phyloP scores from a whole-genome alignment of 1,140 invertebrate genomes.

The Venturia canescens region DNA sequence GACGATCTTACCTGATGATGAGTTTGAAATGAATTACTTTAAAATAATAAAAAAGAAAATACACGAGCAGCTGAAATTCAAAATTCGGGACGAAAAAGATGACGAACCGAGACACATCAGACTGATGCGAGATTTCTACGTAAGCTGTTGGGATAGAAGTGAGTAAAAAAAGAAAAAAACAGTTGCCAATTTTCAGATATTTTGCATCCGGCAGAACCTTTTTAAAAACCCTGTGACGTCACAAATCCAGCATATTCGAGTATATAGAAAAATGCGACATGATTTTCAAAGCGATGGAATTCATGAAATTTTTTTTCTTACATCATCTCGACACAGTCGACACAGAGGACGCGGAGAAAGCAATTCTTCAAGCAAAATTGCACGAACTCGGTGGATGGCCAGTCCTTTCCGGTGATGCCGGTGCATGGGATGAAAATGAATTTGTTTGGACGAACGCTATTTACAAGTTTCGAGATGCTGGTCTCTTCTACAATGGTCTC shows the following conservation, averaged over 20 bases:
- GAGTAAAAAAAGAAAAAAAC: no score
- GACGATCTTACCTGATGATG: slow-evolving; percentile 82
- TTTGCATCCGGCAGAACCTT: no score
- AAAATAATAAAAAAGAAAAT: slow-evolving; percentile 88
- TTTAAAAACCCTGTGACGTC: no score
- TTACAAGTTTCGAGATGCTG: slow-evolving; percentile 86
- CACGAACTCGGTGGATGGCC: slow-evolving; percentile 92
- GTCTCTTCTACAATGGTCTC: slow-evolving; percentile 93
- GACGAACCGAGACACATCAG: slow-evolving; percentile 85
- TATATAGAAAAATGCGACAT: no score
- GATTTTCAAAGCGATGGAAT: no score
- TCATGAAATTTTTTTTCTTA: no score
- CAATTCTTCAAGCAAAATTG: slow-evolving; percentile 84
- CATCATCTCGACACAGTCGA: no score
- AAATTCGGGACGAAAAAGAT: slow-evolving; percentile 83
- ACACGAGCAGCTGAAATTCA: slow-evolving; percentile 85
- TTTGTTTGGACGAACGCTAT: slow-evolving; percentile 91
- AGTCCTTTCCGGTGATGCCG: slow-evolving; percentile 86
- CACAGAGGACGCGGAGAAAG: slow-evolving; percentile 85
- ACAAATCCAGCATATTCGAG: no score
- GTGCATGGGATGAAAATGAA: slow-evolving; percentile 82
- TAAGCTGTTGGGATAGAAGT: slow-evolving; percentile 93
- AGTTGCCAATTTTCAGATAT: no score
- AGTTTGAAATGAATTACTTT: slow-evolving; percentile 85
- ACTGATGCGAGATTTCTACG: slow-evolving; percentile 87